Conservation (phyloP, 2,113 vertebrate species). For the Taurulus bubalis region DNA sequence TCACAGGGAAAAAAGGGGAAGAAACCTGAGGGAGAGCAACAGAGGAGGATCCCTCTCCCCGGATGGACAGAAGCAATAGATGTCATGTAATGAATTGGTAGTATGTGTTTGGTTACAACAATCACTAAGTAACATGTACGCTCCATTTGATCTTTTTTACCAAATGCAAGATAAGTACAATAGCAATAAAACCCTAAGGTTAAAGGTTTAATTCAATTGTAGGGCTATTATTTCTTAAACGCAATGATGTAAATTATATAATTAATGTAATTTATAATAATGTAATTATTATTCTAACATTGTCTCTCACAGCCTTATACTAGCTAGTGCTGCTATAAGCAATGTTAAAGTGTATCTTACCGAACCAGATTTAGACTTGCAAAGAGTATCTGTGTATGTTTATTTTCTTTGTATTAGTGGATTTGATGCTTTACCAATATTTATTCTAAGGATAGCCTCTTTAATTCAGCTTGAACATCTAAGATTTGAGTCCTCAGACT, state of each 20-base stretch:
- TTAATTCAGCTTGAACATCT: constrained; percentile 48
- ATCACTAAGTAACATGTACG: neutral
- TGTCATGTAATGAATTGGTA: neutral
- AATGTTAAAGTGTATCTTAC: neutral
- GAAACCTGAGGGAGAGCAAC: too few species aligned
- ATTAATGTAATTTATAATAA: neutral
- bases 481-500: constrained; percentile 45
- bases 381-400: constrained; percentile 37
- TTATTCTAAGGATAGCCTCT: constrained; percentile 24
- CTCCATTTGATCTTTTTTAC: neutral
- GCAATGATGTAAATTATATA: neutral
- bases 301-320: neutral
- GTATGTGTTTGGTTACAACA: neutral
- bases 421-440: constrained; percentile 50
- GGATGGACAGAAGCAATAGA: too few species aligned
- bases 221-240: neutral
- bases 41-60: too few species aligned
- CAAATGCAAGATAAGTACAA: too few species aligned
- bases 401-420: constrained; percentile 47
- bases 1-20: too few species aligned
- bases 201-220: too few species aligned
- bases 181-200: too few species aligned
- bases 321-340: neutral
- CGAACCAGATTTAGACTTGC: constrained; percentile 3
- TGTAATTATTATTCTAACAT: neutral